phyloP scores from a whole-genome alignment of 2,797 vertebrate genomes.

The Holocentrus rufus region DNA sequence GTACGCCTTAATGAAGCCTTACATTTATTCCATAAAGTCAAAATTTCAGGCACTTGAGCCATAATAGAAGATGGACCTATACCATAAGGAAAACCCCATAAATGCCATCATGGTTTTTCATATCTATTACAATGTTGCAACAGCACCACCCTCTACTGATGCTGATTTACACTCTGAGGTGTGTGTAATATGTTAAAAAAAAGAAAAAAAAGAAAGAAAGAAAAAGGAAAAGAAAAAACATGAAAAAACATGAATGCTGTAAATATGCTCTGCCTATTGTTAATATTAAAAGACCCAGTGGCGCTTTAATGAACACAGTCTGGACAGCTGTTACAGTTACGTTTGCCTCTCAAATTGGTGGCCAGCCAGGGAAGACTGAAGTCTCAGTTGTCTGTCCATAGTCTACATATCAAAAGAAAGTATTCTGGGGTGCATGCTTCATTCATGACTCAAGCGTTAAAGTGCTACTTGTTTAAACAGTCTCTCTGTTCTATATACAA shows the following conservation, averaged over 20 bases:
- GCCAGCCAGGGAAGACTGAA: background rate
- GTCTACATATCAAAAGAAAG: slow-evolving; percentile 6
- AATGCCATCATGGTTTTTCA: too few relatives aligned
- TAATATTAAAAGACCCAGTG: background rate
- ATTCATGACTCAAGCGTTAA: slow-evolving; percentile 22
- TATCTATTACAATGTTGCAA: background rate
- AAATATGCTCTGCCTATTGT: background rate
- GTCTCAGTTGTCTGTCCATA: background rate
- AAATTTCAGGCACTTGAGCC: too few relatives aligned
- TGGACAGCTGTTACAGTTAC: slow-evolving; percentile 6
- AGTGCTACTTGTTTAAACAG: slow-evolving; percentile 17
- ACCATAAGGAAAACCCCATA: too few relatives aligned
- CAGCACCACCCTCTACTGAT: background rate
- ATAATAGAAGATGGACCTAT: too few relatives aligned
- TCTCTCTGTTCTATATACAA: slow-evolving; percentile 18
- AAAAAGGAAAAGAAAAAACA: too few relatives aligned
- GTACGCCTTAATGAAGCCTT: slow-evolving; percentile 52
- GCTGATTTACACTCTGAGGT: background rate
- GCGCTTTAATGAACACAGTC: too few relatives aligned
- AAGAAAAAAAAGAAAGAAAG: too few relatives aligned
- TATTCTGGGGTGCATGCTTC: slow-evolving; percentile 9
- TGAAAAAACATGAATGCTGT: too few relatives aligned
- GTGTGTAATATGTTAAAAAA: background rate
- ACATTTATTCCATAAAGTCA: background rate
- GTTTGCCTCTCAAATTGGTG: slow-evolving; percentile 10